Evolutionary conservation across 2,113 vertebrate genomes (phyloP), one percentile per base, ranked within the genome.

Genomic region (Pomatorhinus ruficollis): DNA sequence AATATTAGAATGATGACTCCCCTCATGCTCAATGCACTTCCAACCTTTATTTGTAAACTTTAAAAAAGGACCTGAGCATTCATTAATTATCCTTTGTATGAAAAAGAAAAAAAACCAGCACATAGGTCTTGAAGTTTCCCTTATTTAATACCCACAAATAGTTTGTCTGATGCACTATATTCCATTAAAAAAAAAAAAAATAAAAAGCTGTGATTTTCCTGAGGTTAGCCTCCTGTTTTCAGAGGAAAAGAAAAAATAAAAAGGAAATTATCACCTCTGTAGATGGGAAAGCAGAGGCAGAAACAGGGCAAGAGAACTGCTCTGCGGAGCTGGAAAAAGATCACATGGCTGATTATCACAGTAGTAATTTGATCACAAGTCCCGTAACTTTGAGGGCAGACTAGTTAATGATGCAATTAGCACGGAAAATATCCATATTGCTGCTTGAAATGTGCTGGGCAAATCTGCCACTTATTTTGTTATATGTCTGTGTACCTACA

Each of bases 321-420:
- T 91, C 61, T 82, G 40, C 25, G 31, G 75, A 88, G n/a, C 31
- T 83, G 35, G 39, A 63, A 45, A 52, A 88, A 80, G 57, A 94
- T 60, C 71, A 50, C 40, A 45, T 94, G 10, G 1, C 59, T 88
- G 65, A 85, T 92, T 87, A 79, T 72, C 82, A 61, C 31, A 77
- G 50, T 3, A 61, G 19, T 77, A 89, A 89, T 94, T 95, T 89
- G 68, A 86, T 88, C 76, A 68, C 31, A 82, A 68, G 24, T 61
- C 90, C 76, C 92, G 89, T 88, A 90, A 93, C 45, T 93, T 80
- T 20, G 76, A 68, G 59, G 80, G 76, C 0, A 0, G 89, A 66
- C 84, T 70, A 96, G 83, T 64, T 93, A 94, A 90, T 90, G 93
- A 93, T 93, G 91, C 82, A 92, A 74, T 93, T 92, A 93, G 68